Percentiles rank a stretch among this genome's conserved stretches.
These are phyloP conservation scores for Tragelaphus imberbis DNA, from an alignment of 2,113 vertebrate genomes.

Conservation along the genomic window DNA sequence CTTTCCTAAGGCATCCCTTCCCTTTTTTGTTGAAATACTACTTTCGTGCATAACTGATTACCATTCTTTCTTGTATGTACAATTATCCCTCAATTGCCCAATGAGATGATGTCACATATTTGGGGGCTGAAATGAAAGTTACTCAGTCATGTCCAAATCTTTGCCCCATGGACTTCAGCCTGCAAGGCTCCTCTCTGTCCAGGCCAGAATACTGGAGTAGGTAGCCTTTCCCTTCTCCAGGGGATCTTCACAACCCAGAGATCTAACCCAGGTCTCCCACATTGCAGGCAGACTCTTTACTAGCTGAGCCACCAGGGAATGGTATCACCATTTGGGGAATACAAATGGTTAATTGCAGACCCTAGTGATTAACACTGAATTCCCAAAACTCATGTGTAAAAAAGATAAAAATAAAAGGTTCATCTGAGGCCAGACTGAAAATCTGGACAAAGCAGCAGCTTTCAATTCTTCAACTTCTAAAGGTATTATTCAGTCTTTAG, in stretches of 20 bases:
- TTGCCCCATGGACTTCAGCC: neutral
- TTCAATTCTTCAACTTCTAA: conserved; percentile 40
- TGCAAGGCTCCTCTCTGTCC: neutral
- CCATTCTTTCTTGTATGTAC: neutral
- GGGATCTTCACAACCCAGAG: neutral
- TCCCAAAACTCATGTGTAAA: neutral
- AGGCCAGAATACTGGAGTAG: neutral
- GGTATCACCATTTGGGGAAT: neutral
- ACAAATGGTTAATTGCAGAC: conserved; percentile 13
- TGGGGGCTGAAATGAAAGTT: neutral
- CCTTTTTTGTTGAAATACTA: neutral
- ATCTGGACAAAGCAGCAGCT: neutral
- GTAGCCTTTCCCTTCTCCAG: neutral
- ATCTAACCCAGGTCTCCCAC: neutral
- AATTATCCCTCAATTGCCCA: neutral
- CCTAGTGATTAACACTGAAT: neutral
- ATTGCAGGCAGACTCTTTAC: neutral
- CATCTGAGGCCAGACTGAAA: conserved; percentile 25
- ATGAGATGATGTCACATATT: neutral
- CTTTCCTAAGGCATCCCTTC: neutral
- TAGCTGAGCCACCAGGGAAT: neutral
- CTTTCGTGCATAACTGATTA: neutral
- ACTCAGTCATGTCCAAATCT: neutral
- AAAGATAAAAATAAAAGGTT: neutral
- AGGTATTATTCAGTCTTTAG: conserved; percentile 39